Base-by-base conservation (phyloP, 2,888 invertebrate species). In the Rapana venosa region DNA sequence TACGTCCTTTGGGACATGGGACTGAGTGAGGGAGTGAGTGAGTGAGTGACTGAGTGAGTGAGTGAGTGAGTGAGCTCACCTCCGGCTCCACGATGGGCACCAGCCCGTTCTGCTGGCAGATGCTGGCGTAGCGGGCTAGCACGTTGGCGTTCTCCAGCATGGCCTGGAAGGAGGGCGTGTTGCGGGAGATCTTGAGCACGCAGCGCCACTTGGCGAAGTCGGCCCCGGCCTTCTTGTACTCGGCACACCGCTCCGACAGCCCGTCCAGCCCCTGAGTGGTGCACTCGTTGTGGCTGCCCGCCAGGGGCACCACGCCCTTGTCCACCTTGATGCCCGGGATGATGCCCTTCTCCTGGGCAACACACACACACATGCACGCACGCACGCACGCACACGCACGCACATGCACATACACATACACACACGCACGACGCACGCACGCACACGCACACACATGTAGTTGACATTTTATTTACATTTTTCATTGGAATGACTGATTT, bases 71-170 rank as follows among this genome's bases (percentile, higher is more conserved):
- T 8, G 47, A 47, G 47, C 47, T 47, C 47, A 99, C 98, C 97
- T 99, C 99, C 56, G 99, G 99, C 96, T 99, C 99, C 89, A 99
- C 99, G 96, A 99, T 99, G 74, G 99, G 99, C 84, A 99, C 99
- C 96, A 99, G 98, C 93, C 99, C 98, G 97, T 99, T 98, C 96
- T 97, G 95, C 92, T 96, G 96, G 96, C 99, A 99, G 96, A 99
- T 98, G 94, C 98, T 98, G 32, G 99, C 99, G 96, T 99, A 99
- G 94, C 99, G 98, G 77, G 99, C 99, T 95, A 99, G 97, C 0
- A 99, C 99, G 95, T 98, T 99, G 91, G 99, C 99, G 96, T 99
- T 99, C 96, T 99, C 99, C 95, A 98, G 93, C 96, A 99, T 98
- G 17, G 98, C 97, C 96, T 98, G 98, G 96, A 98, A 98, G 89